Conservation (phyloP, 2,797 vertebrate species). For the Etheostoma perlongum region DNA sequence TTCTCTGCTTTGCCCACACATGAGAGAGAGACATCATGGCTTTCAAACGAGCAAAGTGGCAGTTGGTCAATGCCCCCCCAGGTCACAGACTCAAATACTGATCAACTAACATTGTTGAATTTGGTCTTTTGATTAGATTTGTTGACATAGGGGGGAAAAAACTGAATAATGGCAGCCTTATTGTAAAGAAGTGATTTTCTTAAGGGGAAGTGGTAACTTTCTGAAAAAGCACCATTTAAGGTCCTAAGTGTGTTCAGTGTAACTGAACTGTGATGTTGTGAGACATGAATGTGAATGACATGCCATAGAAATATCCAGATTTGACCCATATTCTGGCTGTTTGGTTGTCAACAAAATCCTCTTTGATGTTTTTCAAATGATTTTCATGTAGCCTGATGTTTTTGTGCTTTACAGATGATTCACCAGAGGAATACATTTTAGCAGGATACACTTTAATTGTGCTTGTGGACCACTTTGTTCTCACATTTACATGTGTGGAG, state of each 20-base stretch:
- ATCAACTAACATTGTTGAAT: not conserved
- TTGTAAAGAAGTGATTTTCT: not conserved
- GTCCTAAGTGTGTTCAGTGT: conserved; percentile 36
- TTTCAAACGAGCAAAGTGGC: too few relatives aligned
- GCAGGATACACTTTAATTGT: not conserved
- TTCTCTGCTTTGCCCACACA: too few relatives aligned
- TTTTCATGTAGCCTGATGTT: conserved; percentile 4
- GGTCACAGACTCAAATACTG: not conserved
- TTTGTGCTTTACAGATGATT: conserved; percentile 1
- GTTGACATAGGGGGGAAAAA: not conserved
- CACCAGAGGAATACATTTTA: conserved; percentile 1
- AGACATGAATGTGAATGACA: conserved; percentile 41
- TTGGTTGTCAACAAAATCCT: conserved; percentile 39
- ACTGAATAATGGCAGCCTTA: rapidly evolving
- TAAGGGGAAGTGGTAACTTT: conserved; percentile 2
- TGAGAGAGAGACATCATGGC: too few relatives aligned
- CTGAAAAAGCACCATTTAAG: conserved; percentile 5
- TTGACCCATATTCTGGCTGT: conserved; percentile 41
- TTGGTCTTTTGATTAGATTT: conserved; percentile 11
- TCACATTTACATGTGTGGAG: not conserved
- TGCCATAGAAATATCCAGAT: conserved; percentile 28
- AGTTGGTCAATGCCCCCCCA: too few relatives aligned
- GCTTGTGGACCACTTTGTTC: conserved; percentile 9
- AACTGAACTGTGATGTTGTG: conserved; percentile 47
- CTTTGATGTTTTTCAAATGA: conserved; percentile 31